Percentiles rank a stretch among this genome's conserved stretches.
These are phyloP conservation scores for Scatophagus argus DNA, from an alignment of 2,113 vertebrate genomes.

Conservation along the genomic window DNA sequence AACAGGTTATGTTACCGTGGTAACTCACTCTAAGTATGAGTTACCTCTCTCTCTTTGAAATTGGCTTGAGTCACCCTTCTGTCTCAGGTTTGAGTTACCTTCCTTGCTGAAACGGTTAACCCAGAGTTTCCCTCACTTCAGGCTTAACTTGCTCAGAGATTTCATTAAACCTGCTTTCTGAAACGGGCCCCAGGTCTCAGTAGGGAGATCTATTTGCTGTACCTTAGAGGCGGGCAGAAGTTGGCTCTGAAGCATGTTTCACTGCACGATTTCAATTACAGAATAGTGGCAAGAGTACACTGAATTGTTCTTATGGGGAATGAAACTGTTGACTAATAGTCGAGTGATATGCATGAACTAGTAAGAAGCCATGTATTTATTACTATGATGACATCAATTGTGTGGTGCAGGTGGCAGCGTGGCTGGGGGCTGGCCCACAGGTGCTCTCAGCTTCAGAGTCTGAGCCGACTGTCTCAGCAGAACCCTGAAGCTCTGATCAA, in stretches of 20 bases:
- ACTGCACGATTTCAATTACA: neutral
- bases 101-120: too few relatives aligned
- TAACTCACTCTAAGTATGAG: too few relatives aligned
- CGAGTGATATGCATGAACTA: neutral
- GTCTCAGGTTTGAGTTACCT: too few relatives aligned
- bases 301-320: too few relatives aligned
- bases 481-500: slow-evolving; percentile 87
- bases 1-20: too few relatives aligned
- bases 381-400: neutral
- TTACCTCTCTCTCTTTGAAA: too few relatives aligned
- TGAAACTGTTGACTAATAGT: neutral
- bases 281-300: neutral
- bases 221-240: neutral
- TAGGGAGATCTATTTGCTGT: neutral
- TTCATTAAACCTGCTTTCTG: too few relatives aligned
- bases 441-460: slow-evolving; percentile 93
- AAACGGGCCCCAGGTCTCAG: too few relatives aligned
- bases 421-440: slow-evolving; percentile 95
- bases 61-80: too few relatives aligned
- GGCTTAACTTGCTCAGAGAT: too few relatives aligned
- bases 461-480: slow-evolving; percentile 91
- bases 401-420: slow-evolving; percentile 92
- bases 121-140: too few relatives aligned
- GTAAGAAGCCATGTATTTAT: neutral
- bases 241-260: neutral